Evolutionary conservation across 2,888 invertebrate genomes (phyloP).

Genomic region (Drepana falcataria): DNA sequence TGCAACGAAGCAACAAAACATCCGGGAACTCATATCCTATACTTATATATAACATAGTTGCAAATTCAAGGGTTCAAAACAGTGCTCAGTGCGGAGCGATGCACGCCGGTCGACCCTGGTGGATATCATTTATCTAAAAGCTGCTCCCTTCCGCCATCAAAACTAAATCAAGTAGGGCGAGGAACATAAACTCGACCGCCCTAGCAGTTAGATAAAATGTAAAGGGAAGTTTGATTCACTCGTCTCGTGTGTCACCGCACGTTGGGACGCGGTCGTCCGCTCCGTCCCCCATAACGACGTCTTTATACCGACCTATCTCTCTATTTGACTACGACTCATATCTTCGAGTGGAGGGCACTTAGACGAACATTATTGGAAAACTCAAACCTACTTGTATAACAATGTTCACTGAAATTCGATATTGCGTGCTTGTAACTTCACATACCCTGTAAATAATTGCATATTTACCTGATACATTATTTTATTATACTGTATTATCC

Average conservation of each 20-base stretch:
- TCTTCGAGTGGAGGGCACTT: conserved; percentile 58
- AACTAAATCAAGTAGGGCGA: conserved; percentile 75
- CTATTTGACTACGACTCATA: conserved; percentile 71
- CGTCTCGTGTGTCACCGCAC: conserved; percentile 62
- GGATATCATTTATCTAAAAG: conserved; percentile 73
- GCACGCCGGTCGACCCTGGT: conserved; percentile 25
- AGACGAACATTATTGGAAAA: conserved; percentile 63
- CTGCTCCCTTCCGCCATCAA: conserved; percentile 72
- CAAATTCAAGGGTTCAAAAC: conserved; percentile 47
- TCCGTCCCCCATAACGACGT: conserved; percentile 59
- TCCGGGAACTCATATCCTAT: conserved; percentile 47
- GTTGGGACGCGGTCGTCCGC: conserved; percentile 34
- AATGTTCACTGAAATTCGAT: conserved; percentile 20
- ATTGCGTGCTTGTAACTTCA: conserved; percentile 6
- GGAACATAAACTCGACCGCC: conserved; percentile 72
- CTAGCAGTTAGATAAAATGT: conserved; percentile 74
- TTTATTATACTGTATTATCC: not conserved
- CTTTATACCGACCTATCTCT: conserved; percentile 63
- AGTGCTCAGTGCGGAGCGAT: conserved; percentile 21
- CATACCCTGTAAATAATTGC: not conserved
- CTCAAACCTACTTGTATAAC: conserved; percentile 42
- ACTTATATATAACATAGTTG: conserved; percentile 50
- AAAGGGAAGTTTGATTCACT: conserved; percentile 75
- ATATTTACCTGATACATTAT: not conserved
- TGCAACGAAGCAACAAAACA: conserved; percentile 50